phyloP scores from a whole-genome alignment of 2,888 invertebrate genomes.

The Diaphora mendica region DNA sequence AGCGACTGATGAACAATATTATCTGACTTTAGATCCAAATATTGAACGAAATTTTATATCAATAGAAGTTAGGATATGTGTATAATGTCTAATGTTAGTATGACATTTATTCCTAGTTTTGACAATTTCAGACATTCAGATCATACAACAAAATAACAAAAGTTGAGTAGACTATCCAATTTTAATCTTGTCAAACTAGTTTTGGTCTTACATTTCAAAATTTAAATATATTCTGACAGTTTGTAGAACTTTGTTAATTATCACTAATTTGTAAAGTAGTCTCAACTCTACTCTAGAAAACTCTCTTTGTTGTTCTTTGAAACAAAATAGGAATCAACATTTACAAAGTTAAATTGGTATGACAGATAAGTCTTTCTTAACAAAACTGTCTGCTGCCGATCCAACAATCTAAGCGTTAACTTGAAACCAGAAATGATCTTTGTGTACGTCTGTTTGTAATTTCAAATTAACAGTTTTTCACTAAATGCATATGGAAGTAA shows the following conservation, averaged over 20 bases:
- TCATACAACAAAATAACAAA: not conserved
- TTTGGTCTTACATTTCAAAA: not conserved
- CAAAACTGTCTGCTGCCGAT: not conserved
- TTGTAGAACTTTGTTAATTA: not conserved
- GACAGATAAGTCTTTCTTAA: not conserved
- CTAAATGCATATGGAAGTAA: too few relatives aligned
- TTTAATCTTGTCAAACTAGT: not conserved
- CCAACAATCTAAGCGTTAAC: not conserved
- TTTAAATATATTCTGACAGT: not conserved
- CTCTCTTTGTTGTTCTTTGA: too few relatives aligned
- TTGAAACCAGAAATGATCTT: not conserved
- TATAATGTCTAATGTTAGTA: too few relatives aligned
- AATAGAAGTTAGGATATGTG: too few relatives aligned
- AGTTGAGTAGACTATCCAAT: not conserved
- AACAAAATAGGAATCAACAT: not conserved
- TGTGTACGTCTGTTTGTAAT: too few relatives aligned
- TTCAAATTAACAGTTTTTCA: too few relatives aligned
- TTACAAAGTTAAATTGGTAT: not conserved
- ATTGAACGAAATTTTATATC: too few relatives aligned
- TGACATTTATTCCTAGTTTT: not conserved
- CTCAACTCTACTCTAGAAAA: not conserved
- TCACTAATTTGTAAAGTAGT: not conserved
- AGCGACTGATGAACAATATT: too few relatives aligned
- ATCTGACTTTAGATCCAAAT: too few relatives aligned
- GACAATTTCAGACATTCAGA: not conserved